A percentile compares a stretch with the other conserved stretches of the same genome.
phyloP scores from a whole-genome alignment of 1,140 invertebrate genomes.

The Diorhabda sublineata region DNA sequence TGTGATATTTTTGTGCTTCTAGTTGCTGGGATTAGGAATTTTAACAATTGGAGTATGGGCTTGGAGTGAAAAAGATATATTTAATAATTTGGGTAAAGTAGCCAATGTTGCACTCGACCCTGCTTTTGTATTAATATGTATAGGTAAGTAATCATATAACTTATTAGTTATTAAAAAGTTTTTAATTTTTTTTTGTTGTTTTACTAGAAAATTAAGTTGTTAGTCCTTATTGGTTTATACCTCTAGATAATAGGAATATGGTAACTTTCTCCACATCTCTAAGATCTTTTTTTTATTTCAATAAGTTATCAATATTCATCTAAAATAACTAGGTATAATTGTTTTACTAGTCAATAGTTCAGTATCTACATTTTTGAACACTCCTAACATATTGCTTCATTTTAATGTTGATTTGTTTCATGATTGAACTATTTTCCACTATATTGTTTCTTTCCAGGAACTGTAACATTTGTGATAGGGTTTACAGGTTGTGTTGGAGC shows the following conservation, averaged over 20 bases:
- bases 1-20: slow-evolving; percentile 44
- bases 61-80: slow-evolving; percentile 95
- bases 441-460: slow-evolving; percentile 54
- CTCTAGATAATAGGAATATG: no score
- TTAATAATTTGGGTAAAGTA: slow-evolving; percentile 85
- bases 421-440: neutral
- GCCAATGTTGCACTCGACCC: slow-evolving; percentile 90
- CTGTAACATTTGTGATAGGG: slow-evolving; percentile 89
- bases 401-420: no score
- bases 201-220: no score
- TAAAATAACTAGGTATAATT: no score
- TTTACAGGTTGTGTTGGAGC: slow-evolving; percentile 97
- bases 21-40: slow-evolving; percentile 82
- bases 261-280: no score
- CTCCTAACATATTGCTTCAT: no score
- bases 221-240: no score
- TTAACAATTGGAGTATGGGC: slow-evolving; percentile 92
- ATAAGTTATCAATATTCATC: no score
- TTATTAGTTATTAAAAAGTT: neutral
- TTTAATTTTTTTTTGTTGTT: no score
- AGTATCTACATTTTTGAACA: no score
- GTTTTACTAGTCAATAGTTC: no score
- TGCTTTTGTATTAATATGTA: slow-evolving; percentile 90
- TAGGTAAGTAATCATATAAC: slow-evolving; percentile 58
- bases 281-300: no score